These are phyloP conservation scores for Clanis bilineata DNA, from an alignment of 2,888 invertebrate species.

Conservation along the genomic window DNA sequence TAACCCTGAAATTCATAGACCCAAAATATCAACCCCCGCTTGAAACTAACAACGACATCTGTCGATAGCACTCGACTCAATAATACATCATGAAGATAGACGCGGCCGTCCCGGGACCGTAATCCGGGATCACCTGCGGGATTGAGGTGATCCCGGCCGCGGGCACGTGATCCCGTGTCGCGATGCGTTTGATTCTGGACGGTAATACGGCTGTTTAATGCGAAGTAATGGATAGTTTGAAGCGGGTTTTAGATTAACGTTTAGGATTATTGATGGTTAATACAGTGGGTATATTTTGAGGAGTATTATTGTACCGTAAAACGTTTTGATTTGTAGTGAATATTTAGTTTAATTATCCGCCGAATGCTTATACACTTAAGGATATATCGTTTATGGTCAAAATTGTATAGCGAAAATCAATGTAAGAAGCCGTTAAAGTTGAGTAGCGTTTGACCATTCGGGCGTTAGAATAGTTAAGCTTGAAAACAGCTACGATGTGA, in stretches of 20 bases:
- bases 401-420: too few species aligned
- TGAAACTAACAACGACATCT: constrained; percentile 47
- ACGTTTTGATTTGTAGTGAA: too few species aligned
- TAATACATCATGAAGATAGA: constrained; percentile 69
- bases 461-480: too few species aligned
- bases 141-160: constrained; percentile 44
- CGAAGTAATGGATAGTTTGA: constrained; percentile 6
- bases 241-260: background rate
- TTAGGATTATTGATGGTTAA: background rate
- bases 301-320: background rate
- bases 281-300: background rate
- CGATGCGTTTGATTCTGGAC: constrained; percentile 10
- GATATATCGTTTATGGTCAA: too few species aligned
- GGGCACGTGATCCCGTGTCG: constrained; percentile 7
- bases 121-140: constrained; percentile 63
- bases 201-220: constrained; percentile 8
- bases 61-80: constrained; percentile 55
- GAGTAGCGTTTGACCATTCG: too few species aligned
- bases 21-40: background rate
- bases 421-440: too few species aligned
- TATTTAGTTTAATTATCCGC: too few species aligned
- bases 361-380: too few species aligned
- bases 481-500: too few species aligned
- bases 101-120: constrained; percentile 46
- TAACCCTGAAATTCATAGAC: background rate